phyloP scores from a whole-genome alignment of 53 echinoderm and acorn worm species.

The Henricia sp. region DNA sequence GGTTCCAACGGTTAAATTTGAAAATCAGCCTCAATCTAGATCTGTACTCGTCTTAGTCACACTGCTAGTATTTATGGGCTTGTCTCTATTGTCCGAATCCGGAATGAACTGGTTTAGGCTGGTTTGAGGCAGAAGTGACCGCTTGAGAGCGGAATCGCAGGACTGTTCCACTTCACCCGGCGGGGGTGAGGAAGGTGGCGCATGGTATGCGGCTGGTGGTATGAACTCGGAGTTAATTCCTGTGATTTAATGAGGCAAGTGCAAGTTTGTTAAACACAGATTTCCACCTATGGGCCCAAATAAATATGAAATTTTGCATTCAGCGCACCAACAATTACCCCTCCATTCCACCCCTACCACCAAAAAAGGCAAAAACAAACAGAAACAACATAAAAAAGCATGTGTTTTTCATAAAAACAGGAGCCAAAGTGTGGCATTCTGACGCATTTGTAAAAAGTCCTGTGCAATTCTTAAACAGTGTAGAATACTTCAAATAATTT shows the following conservation, averaged over 20 bases:
- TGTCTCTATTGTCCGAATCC: neutral
- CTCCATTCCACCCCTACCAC: neutral
- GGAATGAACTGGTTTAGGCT: slow-evolving; percentile 24
- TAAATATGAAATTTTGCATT: too few species aligned
- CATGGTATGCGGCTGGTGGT: slow-evolving; percentile 22
- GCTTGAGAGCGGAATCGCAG: neutral
- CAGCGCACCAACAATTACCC: neutral
- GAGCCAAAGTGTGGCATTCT: too few species aligned
- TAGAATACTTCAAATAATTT: too few species aligned
- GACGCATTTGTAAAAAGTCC: too few species aligned
- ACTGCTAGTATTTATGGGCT: neutral
- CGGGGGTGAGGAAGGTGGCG: slow-evolving; percentile 44
- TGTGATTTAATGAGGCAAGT: neutral
- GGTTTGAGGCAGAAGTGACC: neutral
- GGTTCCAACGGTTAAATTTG: neutral
- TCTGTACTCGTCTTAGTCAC: neutral
- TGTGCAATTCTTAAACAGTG: too few species aligned
- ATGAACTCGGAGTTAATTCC: slow-evolving; percentile 40
- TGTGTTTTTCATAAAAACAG: too few species aligned
- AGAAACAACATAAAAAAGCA: neutral
- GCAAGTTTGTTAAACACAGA: neutral
- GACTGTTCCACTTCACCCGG: slow-evolving; percentile 10
- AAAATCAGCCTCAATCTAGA: neutral
- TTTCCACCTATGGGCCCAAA: too few species aligned
- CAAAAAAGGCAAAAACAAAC: too few species aligned